Conservation (phyloP, 2,797 vertebrate species). For the Fringilla coelebs region DNA sequence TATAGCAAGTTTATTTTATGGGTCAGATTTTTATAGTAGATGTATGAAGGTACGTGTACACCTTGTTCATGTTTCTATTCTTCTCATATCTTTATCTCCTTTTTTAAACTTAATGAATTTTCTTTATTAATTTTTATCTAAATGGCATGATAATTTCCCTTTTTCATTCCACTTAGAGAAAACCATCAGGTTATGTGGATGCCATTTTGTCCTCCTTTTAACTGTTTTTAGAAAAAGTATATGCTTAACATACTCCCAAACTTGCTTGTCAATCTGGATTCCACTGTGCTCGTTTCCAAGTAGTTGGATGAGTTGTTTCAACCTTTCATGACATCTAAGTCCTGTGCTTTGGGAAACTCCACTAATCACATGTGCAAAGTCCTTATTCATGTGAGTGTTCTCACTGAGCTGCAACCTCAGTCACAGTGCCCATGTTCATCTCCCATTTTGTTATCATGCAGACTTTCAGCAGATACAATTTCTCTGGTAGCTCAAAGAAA, state of each 20-base stretch:
- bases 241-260: background rate
- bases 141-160: background rate
- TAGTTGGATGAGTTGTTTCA: background rate
- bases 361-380: background rate
- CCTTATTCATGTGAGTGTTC: background rate
- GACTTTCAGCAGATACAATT: background rate
- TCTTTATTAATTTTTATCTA: background rate
- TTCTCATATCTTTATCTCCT: background rate
- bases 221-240: background rate
- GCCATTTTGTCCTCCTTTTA: background rate
- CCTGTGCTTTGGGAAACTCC: background rate
- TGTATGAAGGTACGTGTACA: background rate
- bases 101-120: background rate
- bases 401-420: background rate
- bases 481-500: background rate
- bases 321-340: background rate
- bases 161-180: background rate
- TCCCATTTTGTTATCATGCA: background rate
- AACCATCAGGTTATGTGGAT: background rate
- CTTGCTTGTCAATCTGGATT: background rate
- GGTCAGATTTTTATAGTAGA: background rate
- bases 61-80: background rate
- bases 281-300: background rate
- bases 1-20: background rate
- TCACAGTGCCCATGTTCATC: background rate